phyloP scores from a whole-genome alignment of 2,888 invertebrate species.

The Thymelicus acteon region DNA sequence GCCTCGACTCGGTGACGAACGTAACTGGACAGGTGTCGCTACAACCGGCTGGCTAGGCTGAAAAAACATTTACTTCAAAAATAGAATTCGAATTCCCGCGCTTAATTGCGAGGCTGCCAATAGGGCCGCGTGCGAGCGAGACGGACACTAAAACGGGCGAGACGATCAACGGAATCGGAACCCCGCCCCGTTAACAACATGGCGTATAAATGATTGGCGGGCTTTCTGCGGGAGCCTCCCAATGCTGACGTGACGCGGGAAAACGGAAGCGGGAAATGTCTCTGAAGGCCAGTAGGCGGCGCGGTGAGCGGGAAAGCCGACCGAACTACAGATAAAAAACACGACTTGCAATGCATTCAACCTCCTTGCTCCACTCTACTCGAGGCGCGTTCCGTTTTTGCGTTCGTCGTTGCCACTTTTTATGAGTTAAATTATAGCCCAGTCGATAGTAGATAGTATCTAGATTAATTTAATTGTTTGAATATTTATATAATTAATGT shows the following conservation, averaged over 20 bases:
- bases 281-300: constrained; percentile 51
- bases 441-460: no score
- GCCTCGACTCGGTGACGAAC: constrained; percentile 38
- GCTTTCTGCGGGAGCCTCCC: constrained; percentile 67
- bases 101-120: constrained; percentile 81
- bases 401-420: constrained; percentile 20
- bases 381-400: constrained; percentile 27
- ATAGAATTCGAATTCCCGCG: constrained; percentile 84
- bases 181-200: constrained; percentile 88
- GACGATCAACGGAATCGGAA: constrained; percentile 51
- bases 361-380: constrained; percentile 17
- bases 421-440: constrained; percentile 15
- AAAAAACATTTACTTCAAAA: constrained; percentile 83
- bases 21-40: constrained; percentile 66
- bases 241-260: constrained; percentile 66
- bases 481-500: background rate
- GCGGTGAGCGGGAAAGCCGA: constrained; percentile 52
- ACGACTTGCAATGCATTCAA: constrained; percentile 25
- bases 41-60: constrained; percentile 62
- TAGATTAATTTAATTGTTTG: constrained; percentile 24
- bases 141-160: constrained; percentile 54
- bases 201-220: constrained; percentile 87
- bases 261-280: constrained; percentile 69
- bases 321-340: constrained; percentile 32
- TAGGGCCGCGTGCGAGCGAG: constrained; percentile 70